phyloP scores from a whole-genome alignment of 1,140 invertebrate species.

The Caenorhabditis briggsae region DNA sequence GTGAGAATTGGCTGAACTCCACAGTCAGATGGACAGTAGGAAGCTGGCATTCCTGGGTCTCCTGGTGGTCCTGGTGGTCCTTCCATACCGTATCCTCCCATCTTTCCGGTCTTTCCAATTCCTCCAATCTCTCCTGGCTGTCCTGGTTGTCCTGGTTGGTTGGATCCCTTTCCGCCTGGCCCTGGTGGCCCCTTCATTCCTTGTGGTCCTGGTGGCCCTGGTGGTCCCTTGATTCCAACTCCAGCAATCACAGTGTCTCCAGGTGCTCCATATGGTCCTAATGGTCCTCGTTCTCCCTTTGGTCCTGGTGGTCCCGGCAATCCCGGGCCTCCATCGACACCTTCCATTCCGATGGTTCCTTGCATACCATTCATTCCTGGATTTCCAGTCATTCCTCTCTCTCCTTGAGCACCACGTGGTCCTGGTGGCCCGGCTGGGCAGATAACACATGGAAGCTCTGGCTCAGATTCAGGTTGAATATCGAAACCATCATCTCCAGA shows the following conservation, averaged over 20 bases:
- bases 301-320: slow-evolving; percentile 53
- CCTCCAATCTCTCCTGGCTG: slow-evolving; percentile 68
- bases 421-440: slow-evolving; percentile 68
- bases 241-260: slow-evolving; percentile 65
- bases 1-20: slow-evolving; percentile 73
- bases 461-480: slow-evolving; percentile 65
- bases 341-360: slow-evolving; percentile 61
- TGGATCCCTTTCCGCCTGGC: slow-evolving; percentile 52
- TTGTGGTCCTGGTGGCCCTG: slow-evolving; percentile 65
- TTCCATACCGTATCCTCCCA: slow-evolving; percentile 66
- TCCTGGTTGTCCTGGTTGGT: slow-evolving; percentile 65
- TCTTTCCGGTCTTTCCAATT: slow-evolving; percentile 63
- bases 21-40: slow-evolving; percentile 73
- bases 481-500: slow-evolving; percentile 67
- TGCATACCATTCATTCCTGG: slow-evolving; percentile 52
- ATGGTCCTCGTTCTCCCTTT: slow-evolving; percentile 59
- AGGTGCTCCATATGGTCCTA: slow-evolving; percentile 59
- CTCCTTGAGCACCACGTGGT: slow-evolving; percentile 66
- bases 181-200: slow-evolving; percentile 67
- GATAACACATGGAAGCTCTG: slow-evolving; percentile 67
- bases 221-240: slow-evolving; percentile 65
- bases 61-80: slow-evolving; percentile 72
- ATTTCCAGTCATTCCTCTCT: slow-evolving; percentile 61
- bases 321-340: slow-evolving; percentile 64
- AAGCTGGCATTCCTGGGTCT: slow-evolving; percentile 70